Evolutionary conservation across 1,140 invertebrate species (phyloP).

Genomic region (Grapholita molesta): DNA sequence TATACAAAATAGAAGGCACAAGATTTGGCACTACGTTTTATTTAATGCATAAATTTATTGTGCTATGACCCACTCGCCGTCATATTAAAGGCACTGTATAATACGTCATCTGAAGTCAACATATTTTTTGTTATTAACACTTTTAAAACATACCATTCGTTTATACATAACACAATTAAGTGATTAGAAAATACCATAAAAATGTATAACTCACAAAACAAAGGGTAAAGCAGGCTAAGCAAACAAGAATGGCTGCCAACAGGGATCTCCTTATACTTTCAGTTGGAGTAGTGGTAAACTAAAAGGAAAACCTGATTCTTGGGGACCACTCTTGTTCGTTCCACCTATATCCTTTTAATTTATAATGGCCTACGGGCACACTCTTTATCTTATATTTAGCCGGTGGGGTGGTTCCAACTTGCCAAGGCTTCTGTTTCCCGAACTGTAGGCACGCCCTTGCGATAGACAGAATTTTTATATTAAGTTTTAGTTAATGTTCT

Average conservation of each 20-base stretch:
- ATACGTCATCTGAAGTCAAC: background rate
- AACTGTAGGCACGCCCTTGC: background rate
- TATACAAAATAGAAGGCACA: background rate
- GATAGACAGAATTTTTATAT: too few relatives aligned
- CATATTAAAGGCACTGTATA: background rate
- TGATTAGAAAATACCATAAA: background rate
- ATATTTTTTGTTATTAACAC: background rate
- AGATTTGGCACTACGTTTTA: background rate
- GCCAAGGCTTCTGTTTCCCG: background rate
- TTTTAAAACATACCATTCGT: background rate
- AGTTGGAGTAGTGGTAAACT: too few relatives aligned
- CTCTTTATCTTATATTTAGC: background rate
- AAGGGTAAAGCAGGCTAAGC: background rate
- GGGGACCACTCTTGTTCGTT: too few relatives aligned
- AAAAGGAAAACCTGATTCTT: too few relatives aligned
- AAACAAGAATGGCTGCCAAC: too few relatives aligned
- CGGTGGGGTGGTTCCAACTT: background rate
- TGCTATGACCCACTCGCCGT: background rate
- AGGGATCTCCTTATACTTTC: too few relatives aligned
- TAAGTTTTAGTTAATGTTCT: too few relatives aligned
- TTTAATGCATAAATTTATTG: background rate
- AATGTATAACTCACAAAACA: background rate
- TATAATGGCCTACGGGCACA: too few relatives aligned
- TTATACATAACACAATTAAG: background rate
- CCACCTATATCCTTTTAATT: too few relatives aligned